Evolutionary conservation across 2,888 invertebrate genomes (phyloP).

Genomic region (Ischnura elegans): DNA sequence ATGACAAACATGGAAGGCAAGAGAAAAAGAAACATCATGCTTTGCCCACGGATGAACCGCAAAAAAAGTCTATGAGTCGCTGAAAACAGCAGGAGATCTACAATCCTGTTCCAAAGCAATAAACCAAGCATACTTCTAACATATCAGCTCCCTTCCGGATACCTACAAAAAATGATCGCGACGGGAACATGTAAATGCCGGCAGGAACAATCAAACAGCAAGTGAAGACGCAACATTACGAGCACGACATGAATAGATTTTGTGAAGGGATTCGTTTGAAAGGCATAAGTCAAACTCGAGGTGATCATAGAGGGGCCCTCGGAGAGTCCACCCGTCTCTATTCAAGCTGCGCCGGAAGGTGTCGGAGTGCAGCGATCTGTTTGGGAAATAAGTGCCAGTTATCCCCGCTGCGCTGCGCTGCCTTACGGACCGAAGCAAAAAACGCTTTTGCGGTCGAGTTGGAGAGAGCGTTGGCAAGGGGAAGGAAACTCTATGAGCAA

Average conservation of each 20-base stretch:
- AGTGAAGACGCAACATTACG: not conserved
- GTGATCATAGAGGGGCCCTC: not conserved
- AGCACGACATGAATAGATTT: not conserved
- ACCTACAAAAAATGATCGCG: not conserved
- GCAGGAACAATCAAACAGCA: not conserved
- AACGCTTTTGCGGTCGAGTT: not conserved
- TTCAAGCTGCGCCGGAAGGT: not conserved
- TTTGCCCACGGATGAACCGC: not conserved
- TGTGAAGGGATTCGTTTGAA: not conserved
- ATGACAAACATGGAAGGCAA: not conserved
- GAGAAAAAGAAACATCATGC: not conserved
- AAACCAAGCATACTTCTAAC: not conserved
- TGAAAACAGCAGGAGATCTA: slow-evolving; percentile 45
- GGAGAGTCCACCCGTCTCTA: not conserved
- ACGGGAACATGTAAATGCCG: not conserved
- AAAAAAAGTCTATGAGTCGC: not conserved
- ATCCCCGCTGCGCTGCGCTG: slow-evolving; percentile 62
- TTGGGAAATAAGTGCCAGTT: slow-evolving; percentile 62
- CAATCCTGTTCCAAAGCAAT: not conserved
- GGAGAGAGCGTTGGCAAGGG: not conserved
- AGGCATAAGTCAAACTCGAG: not conserved
- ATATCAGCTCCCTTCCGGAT: not conserved
- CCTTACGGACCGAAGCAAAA: slow-evolving; percentile 23
- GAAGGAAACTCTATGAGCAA: not conserved
- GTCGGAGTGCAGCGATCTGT: not conserved